Percentiles rank a stretch among this genome's conserved stretches.
phyloP scores from a whole-genome alignment of 30 jellyfish, hydroid and myxozoan species.

The Pelagia noctiluca region DNA sequence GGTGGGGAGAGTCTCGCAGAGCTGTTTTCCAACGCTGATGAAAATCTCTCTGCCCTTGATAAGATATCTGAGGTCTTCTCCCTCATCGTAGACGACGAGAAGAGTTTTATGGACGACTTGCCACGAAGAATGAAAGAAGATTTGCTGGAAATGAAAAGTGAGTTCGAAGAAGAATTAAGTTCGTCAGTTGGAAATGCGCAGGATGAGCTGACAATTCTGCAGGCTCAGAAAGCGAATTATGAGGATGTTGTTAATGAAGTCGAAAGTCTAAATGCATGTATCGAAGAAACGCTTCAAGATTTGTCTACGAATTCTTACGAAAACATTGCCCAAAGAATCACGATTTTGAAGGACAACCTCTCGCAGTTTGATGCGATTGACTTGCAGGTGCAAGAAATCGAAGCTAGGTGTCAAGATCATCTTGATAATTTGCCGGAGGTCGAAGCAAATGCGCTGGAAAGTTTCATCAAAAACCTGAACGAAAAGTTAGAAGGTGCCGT shows the following conservation, averaged over 20 bases:
- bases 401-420: conserved; percentile 6
- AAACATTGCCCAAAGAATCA: neutral
- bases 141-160: conserved; percentile 40
- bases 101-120: conserved; percentile 10
- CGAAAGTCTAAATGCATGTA: neutral
- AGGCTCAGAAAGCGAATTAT: conserved; percentile 11
- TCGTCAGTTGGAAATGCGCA: conserved; percentile 22
- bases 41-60: conserved; percentile 18
- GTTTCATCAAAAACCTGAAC: conserved; percentile 6
- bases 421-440: conserved; percentile 32
- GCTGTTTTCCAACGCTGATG: neutral
- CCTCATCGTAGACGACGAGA: conserved; percentile 44
- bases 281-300: neutral
- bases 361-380: conserved; percentile 14
- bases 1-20: conserved; percentile 2
- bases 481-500: conserved; percentile 15
- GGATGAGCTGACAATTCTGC: neutral
- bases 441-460: conserved; percentile 15
- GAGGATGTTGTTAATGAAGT: neutral
- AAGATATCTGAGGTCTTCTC: conserved; percentile 50
- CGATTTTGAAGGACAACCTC: conserved; percentile 3
- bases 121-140: conserved; percentile 16
- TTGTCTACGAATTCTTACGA: neutral
- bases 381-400: conserved; percentile 6
- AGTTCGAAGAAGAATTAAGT: conserved; percentile 57